Percentiles rank a stretch among this genome's conserved stretches.
These are phyloP conservation scores for Sinocyclocheilus maitianheensis DNA, from an alignment of 2,113 vertebrate genomes.

Conservation along the genomic window DNA sequence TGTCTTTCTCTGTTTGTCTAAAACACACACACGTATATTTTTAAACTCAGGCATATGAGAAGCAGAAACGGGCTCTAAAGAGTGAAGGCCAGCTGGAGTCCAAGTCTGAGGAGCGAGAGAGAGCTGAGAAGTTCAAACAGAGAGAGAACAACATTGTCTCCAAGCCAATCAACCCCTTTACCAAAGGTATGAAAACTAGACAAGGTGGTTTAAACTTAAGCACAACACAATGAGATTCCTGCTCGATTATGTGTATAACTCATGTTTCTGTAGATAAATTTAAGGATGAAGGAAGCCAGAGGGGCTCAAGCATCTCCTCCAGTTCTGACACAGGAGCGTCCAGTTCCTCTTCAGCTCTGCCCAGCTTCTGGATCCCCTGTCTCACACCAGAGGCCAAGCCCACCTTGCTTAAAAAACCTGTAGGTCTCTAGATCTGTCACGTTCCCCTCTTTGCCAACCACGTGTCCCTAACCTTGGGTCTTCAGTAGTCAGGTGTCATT, in stretches of 20 bases:
- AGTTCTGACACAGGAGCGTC: conserved; percentile 38
- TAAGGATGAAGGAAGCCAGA: conserved; percentile 46
- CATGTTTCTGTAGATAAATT: conserved; percentile 52
- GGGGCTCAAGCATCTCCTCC: conserved; percentile 37
- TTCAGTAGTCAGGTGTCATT: background rate
- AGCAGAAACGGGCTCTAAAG: conserved; percentile 81
- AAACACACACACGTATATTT: background rate
- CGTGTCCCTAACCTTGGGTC: background rate
- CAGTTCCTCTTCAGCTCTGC: conserved; percentile 70
- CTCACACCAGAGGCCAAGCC: conserved; percentile 88
- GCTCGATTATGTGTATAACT: background rate
- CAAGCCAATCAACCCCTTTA: conserved; percentile 90
- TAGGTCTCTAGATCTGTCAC: conserved; percentile 62
- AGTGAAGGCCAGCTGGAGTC: conserved; percentile 79
- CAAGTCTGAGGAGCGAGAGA: conserved; percentile 79
- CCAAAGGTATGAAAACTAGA: conserved; percentile 63
- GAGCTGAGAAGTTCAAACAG: conserved; percentile 83
- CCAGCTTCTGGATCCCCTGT: conserved; percentile 90
- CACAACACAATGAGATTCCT: background rate
- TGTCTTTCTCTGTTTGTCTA: background rate
- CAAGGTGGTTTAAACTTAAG: background rate
- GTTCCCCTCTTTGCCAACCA: background rate
- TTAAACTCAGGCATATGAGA: conserved; percentile 81
- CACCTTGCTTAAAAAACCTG: conserved; percentile 84
- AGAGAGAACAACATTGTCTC: conserved; percentile 87